Conservation (phyloP, 2,113 vertebrate genomes). For the Stegastes partitus region DNA sequence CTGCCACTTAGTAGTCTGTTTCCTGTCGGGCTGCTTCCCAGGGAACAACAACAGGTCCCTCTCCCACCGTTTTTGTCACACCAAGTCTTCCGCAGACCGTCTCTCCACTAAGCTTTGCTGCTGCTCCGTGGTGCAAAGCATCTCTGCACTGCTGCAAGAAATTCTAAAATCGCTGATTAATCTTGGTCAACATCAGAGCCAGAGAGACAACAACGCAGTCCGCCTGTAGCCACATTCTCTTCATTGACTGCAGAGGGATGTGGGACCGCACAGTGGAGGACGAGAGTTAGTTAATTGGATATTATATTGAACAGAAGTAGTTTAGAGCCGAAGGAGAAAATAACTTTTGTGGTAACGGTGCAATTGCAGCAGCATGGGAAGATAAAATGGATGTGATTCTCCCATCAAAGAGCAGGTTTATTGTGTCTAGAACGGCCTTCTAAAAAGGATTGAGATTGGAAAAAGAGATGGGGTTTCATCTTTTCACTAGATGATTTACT, state of each 20-base stretch:
- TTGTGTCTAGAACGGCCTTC: conserved; percentile 59
- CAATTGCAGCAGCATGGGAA: conserved; percentile 46
- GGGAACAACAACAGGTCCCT: conserved; percentile 38
- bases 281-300: conserved; percentile 72
- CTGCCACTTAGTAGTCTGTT: conserved; percentile 58
- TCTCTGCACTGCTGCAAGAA: conserved; percentile 29
- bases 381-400: conserved; percentile 72
- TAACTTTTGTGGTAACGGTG: conserved; percentile 60
- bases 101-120: conserved; percentile 28
- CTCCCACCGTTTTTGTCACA: conserved; percentile 26
- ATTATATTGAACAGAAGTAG: conserved; percentile 72
- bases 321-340: conserved; percentile 62
- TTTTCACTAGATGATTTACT: conserved; percentile 59
- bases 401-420: conserved; percentile 67
- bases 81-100: conserved; percentile 16
- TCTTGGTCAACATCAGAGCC: conserved; percentile 55
- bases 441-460: conserved; percentile 67
- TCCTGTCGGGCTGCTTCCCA: conserved; percentile 30
- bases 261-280: conserved; percentile 40
- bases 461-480: conserved; percentile 65
- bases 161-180: conserved; percentile 58
- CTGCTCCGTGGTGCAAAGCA: conserved; percentile 16
- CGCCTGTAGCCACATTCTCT: conserved; percentile 40
- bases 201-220: conserved; percentile 43
- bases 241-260: conserved; percentile 54